A percentile compares a stretch with the other conserved stretches of the same genome.
These are phyloP conservation scores for Dexiosoma caninum DNA, from an alignment of 2,888 invertebrate genomes.

Conservation along the genomic window DNA sequence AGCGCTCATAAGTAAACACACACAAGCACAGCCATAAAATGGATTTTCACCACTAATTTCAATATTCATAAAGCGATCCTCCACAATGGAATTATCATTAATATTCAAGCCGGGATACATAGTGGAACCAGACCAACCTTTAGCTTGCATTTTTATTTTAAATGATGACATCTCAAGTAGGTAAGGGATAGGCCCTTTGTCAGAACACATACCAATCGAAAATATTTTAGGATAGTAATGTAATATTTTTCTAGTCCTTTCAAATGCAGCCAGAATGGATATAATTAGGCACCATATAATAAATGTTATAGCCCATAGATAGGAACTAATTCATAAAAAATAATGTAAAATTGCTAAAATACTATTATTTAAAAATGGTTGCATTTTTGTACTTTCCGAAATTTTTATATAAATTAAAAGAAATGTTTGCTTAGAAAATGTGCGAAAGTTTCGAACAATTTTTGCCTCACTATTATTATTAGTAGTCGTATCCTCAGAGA, in stretches of 20 bases:
- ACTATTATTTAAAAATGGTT: too few relatives aligned
- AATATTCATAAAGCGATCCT: constrained; percentile 22
- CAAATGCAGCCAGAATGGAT: constrained; percentile 49
- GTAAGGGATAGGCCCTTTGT: constrained; percentile 32
- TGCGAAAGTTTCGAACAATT: too few relatives aligned
- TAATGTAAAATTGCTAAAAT: too few relatives aligned
- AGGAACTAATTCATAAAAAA: not conserved
- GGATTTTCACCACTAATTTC: constrained; percentile 59
- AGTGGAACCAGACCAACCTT: constrained; percentile 54
- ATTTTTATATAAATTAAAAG: too few relatives aligned
- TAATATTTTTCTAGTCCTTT: constrained; percentile 41
- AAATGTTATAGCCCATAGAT: constrained; percentile 38
- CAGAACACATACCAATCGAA: constrained; percentile 57
- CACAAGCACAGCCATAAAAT: constrained; percentile 56
- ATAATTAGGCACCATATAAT: constrained; percentile 62
- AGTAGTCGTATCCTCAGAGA: too few relatives aligned
- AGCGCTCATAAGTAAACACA: constrained; percentile 56
- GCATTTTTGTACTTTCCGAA: too few relatives aligned
- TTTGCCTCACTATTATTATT: too few relatives aligned
- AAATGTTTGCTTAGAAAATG: too few relatives aligned
- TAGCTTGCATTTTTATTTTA: constrained; percentile 59
- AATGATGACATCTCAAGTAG: constrained; percentile 51
- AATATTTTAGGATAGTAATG: constrained; percentile 51
- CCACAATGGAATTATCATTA: not conserved
- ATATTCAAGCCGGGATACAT: not conserved